Conservation (phyloP, 2,888 invertebrate species). For the Torymus aiolomorphi region DNA sequence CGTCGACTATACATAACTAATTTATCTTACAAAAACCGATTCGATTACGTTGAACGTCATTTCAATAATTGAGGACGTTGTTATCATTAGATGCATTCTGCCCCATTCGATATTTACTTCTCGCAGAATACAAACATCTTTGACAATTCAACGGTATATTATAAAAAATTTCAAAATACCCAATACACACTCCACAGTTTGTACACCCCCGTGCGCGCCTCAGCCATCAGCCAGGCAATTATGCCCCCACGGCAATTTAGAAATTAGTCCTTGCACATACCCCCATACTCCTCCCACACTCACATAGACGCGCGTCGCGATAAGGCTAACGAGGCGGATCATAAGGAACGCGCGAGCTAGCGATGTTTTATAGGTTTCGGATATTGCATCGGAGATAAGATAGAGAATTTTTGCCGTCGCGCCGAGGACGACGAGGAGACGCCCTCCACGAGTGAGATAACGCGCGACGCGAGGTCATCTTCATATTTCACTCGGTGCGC, state of each 20-base stretch:
- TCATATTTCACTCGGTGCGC: conserved; percentile 28
- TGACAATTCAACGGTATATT: too few species aligned
- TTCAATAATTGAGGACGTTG: too few species aligned
- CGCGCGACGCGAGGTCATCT: conserved; percentile 12
- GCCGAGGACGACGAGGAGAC: neutral
- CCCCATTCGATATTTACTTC: too few species aligned
- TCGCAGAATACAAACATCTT: too few species aligned
- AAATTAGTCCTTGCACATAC: neutral
- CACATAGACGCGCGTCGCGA: neutral
- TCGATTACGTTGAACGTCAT: too few species aligned
- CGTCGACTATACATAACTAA: too few species aligned
- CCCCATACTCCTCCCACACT: too few species aligned
- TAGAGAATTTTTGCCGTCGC: conserved; percentile 11
- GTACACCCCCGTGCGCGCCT: neutral
- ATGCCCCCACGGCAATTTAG: conserved; percentile 12
- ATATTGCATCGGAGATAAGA: conserved; percentile 42
- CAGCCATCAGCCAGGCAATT: conserved; percentile 7
- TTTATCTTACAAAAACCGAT: too few species aligned
- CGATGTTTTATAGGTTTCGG: conserved; percentile 32
- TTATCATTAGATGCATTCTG: too few species aligned
- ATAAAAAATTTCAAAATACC: too few species aligned
- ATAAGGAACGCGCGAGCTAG: conserved; percentile 9
- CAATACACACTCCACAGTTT: neutral
- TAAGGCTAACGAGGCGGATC: conserved; percentile 31
- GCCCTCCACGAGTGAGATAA: neutral